These are phyloP conservation scores for Montipora efflorescens DNA, from an alignment of 64 coral and sea anemone genomes.

Conservation along the genomic window DNA sequence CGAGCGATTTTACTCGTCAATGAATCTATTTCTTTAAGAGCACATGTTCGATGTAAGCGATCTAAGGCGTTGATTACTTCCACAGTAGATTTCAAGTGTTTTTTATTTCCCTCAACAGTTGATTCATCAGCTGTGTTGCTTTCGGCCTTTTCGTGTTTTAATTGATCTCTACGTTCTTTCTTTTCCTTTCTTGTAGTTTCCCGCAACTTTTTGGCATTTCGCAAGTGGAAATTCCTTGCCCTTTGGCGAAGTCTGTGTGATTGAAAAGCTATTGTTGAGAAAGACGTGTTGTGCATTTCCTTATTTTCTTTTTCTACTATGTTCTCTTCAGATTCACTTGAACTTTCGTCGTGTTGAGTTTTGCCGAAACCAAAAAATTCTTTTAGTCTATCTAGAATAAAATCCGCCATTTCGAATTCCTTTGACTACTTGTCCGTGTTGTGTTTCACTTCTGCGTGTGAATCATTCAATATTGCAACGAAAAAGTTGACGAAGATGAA, in stretches of 20 bases:
- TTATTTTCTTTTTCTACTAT: neutral
- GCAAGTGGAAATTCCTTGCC: neutral
- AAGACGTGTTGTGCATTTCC: neutral
- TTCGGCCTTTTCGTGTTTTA: neutral
- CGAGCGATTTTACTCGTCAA: neutral
- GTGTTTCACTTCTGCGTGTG: constrained; percentile 16
- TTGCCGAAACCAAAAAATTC: constrained; percentile 9
- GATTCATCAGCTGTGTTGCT: neutral
- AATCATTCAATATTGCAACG: constrained; percentile 61
- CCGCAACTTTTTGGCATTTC: neutral
- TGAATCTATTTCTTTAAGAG: neutral
- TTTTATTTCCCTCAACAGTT: neutral
- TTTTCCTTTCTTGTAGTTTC: neutral
- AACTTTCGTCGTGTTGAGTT: too few relatives aligned
- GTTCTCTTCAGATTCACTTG: too few relatives aligned
- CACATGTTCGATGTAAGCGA: neutral
- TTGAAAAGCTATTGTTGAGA: neutral
- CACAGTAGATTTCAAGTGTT: neutral
- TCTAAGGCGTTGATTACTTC: neutral
- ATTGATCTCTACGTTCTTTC: neutral
- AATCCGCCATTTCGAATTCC: constrained; percentile 66
- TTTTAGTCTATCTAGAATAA: constrained; percentile 43
- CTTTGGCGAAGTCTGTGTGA: neutral
- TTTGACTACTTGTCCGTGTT: constrained; percentile 30
- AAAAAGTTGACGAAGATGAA: constrained; percentile 72